Base-by-base conservation (phyloP, 2,113 vertebrate genomes). In the Muntiacus reevesi region DNA sequence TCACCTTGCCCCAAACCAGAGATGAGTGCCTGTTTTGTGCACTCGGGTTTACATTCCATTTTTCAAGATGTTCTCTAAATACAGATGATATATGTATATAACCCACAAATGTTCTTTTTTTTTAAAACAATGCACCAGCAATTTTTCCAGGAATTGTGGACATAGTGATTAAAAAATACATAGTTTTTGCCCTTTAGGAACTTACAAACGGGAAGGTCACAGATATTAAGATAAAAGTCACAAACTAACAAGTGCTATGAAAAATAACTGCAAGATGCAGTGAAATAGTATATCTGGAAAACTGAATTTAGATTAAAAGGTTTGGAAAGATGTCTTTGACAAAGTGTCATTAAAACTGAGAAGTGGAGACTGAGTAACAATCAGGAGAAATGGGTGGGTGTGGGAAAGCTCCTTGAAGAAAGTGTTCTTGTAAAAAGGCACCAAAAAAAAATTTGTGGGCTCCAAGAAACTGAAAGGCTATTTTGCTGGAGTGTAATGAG, bases 151-250 rank as follows among this genome's bases (percentile, higher is more conserved):
- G 36, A 88, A 76, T 55, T 59, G 71, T 9, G 55, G 36, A 74
- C 55, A 60, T 0, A 83, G 21, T 87, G 36, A 28, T 85, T 79
- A 28, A 87, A 86, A 95, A 57, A 86, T 25, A 27, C 19, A 79
- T 2, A 78, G 16, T 54, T 81, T 23, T 71, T 87, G 19, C 14
- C 19, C 8, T 57, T 43, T 60, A 30, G 23, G 40, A 91, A 43
- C 23, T 76, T 45, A 60, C 3, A 92, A 85, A 78, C 50, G 62
- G 23, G 21, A 28, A 81, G 33, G 28, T 92, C 45, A 79, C 50
- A 94, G 40, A 92, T 16, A 95, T 8, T 90, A 94, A 79, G 81
- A 50, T 23, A 62, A 62, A 92, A 97, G 57, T 59, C 67, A 94
- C 21, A 40, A 71, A 95, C 0, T 40, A 85, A 84, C 28, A 94